Evolutionary conservation across 2,888 invertebrate genomes (phyloP).

Genomic region (Xestia ashworthii): DNA sequence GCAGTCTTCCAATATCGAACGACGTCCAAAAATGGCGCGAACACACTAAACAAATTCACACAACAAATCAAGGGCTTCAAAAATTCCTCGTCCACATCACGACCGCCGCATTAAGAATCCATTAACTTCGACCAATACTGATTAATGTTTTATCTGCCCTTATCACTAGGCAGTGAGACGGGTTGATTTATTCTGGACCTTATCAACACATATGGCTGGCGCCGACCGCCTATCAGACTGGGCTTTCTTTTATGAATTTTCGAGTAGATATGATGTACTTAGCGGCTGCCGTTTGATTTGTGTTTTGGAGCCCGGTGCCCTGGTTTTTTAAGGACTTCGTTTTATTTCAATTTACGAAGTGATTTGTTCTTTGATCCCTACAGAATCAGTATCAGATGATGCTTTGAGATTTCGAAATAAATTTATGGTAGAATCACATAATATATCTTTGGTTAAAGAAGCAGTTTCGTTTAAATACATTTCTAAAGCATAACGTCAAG

Average conservation of each 20-base stretch:
- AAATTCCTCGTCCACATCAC: slow-evolving; percentile 69
- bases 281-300: slow-evolving; percentile 75
- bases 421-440: background rate
- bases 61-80: slow-evolving; percentile 53
- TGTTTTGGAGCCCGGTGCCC: slow-evolving; percentile 34
- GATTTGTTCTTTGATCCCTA: slow-evolving; percentile 14
- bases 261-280: slow-evolving; percentile 72
- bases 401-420: background rate
- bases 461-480: no score
- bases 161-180: slow-evolving; percentile 74
- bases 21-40: slow-evolving; percentile 25
- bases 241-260: slow-evolving; percentile 77
- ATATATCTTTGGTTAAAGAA: background rate
- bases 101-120: slow-evolving; percentile 79
- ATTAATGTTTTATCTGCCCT: slow-evolving; percentile 80
- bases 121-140: slow-evolving; percentile 78
- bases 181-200: slow-evolving; percentile 76
- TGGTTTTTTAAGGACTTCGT: slow-evolving; percentile 39
- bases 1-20: slow-evolving; percentile 1
- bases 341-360: slow-evolving; percentile 34
- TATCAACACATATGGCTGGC: slow-evolving; percentile 74
- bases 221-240: slow-evolving; percentile 69
- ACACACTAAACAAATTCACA: slow-evolving; percentile 52
- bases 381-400: background rate
- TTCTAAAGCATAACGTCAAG: background rate